Conservation (phyloP, 2,888 invertebrate genomes). For the Eilema griseolum region DNA sequence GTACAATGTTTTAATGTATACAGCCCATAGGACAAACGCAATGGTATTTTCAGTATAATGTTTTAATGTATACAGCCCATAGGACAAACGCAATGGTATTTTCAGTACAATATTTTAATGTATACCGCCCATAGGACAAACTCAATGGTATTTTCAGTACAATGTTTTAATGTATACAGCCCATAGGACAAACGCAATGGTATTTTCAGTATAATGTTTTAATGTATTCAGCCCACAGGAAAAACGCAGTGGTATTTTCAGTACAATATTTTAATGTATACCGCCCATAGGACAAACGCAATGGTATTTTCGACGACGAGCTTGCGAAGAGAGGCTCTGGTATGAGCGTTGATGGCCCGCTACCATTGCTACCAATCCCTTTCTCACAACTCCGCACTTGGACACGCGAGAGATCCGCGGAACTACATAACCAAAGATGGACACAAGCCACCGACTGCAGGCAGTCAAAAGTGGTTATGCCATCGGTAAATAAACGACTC, state of each 20-base stretch:
- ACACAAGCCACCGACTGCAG: no score
- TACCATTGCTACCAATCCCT: no score
- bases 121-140: constrained; percentile 18
- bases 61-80: background rate
- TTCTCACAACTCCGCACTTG: no score
- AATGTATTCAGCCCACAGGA: background rate
- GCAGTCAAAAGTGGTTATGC: no score
- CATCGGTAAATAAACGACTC: no score
- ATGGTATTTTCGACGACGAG: no score
- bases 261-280: constrained; percentile 23
- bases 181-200: background rate
- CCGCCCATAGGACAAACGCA: no score
- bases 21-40: no score
- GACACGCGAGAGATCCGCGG: no score
- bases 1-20: constrained; percentile 23
- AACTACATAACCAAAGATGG: no score
- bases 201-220: background rate
- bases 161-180: constrained; percentile 21
- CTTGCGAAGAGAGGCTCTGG: no score
- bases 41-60: constrained; percentile 1
- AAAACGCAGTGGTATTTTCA: background rate
- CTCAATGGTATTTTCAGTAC: background rate
- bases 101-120: constrained; percentile 4
- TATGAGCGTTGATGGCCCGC: no score
- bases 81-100: background rate